Percentiles rank a stretch among this genome's conserved stretches.
Evolutionary conservation across 2,113 vertebrate genomes (phyloP).

Genomic region (Pygoscelis antarcticus): DNA sequence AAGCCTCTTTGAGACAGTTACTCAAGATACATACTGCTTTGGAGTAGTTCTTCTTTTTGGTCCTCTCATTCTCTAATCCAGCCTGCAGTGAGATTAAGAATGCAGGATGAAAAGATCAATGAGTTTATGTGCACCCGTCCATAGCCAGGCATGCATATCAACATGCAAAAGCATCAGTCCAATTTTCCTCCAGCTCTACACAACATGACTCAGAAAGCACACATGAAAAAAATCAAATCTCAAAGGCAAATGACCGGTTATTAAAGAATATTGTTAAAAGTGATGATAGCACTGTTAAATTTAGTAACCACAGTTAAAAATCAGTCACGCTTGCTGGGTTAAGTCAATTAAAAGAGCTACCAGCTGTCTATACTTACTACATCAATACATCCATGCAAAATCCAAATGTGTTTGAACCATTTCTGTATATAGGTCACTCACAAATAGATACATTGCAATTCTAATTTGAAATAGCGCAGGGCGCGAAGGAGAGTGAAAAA

Average conservation of each 20-base stretch:
- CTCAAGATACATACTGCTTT: constrained; percentile 63
- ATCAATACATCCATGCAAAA: background rate
- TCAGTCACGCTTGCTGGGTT: background rate
- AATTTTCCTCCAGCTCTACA: background rate
- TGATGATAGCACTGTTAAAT: background rate
- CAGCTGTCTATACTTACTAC: constrained; percentile 3
- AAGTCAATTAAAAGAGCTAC: constrained; percentile 10
- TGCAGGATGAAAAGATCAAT: background rate
- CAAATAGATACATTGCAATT: background rate
- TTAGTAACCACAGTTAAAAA: constrained; percentile 2
- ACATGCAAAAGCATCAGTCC: background rate
- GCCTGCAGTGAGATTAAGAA: constrained; percentile 61
- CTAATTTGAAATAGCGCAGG: rapidly evolving
- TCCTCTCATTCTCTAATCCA: constrained; percentile 72
- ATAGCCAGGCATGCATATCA: background rate
- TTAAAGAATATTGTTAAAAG: background rate
- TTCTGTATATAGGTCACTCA: constrained; percentile 16
- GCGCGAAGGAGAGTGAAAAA: background rate
- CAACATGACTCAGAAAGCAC: background rate
- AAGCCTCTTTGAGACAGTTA: background rate
- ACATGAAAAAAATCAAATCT: background rate
- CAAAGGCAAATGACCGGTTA: background rate
- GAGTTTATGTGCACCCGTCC: background rate
- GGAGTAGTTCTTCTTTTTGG: constrained; percentile 76
- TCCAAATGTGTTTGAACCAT: background rate